phyloP scores from a whole-genome alignment of 1,140 invertebrate genomes.

The Zaprionus nigranus region DNA sequence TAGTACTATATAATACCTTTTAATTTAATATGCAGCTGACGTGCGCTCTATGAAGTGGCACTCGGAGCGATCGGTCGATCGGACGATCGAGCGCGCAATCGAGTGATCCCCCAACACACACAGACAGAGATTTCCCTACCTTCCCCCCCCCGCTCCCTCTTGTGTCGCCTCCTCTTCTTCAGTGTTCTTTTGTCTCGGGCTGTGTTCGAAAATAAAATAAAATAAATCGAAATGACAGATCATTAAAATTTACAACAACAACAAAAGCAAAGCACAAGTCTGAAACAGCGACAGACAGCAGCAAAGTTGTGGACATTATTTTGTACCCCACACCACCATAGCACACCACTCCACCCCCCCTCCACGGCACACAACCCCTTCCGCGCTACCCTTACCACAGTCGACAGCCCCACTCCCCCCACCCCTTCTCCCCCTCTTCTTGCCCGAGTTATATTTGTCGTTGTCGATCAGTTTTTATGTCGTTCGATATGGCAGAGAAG shows the following conservation, averaged over 20 bases:
- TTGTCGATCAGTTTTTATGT: slow-evolving; percentile 83
- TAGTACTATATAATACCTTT: slow-evolving; percentile 83
- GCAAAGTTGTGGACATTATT: slow-evolving; percentile 66
- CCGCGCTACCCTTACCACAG: neutral
- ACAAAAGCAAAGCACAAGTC: slow-evolving; percentile 25
- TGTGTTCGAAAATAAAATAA: slow-evolving; percentile 80
- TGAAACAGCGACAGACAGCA: slow-evolving; percentile 26
- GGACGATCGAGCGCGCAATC: slow-evolving; percentile 37
- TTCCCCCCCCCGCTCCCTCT: neutral
- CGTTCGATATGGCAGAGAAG: slow-evolving; percentile 78
- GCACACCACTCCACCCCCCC: neutral
- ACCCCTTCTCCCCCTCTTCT: neutral
- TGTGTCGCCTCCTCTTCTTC: slow-evolving; percentile 22
- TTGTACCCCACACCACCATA: slow-evolving; percentile 23
- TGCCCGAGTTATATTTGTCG: slow-evolving; percentile 77
- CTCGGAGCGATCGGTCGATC: slow-evolving; percentile 15
- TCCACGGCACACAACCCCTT: neutral
- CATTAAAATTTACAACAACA: slow-evolving; percentile 83
- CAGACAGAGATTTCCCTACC: neutral
- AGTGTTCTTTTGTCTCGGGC: slow-evolving; percentile 61
- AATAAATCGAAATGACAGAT: slow-evolving; percentile 84
- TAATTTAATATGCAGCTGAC: slow-evolving; percentile 84
- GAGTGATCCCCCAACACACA: slow-evolving; percentile 34
- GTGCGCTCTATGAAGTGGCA: slow-evolving; percentile 64
- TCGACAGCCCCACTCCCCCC: neutral